phyloP scores from a whole-genome alignment of 2,113 vertebrate genomes.

The Ageneiosus marmoratus region DNA sequence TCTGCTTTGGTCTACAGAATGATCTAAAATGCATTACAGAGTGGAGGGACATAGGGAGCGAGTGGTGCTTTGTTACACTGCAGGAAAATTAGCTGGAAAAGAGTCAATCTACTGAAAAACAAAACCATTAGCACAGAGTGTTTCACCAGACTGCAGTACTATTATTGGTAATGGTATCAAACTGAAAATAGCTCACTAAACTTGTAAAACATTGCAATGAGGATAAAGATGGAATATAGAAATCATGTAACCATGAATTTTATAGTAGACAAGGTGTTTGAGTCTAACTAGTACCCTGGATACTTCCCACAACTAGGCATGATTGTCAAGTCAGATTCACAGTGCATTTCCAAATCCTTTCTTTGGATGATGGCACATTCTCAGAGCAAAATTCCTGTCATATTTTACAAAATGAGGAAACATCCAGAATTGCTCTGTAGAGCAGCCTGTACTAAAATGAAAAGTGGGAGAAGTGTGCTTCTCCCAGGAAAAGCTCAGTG shows the following conservation, averaged over 20 bases:
- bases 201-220: background rate
- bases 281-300: background rate
- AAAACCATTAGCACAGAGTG: conserved; percentile 23
- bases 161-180: background rate
- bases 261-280: background rate
- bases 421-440: background rate
- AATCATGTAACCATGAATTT: no score
- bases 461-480: background rate
- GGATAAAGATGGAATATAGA: background rate
- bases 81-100: conserved; percentile 12
- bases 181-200: background rate
- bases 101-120: conserved; percentile 26
- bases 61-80: background rate
- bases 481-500: conserved; percentile 39
- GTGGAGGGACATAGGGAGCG: background rate
- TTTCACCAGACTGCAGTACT: conserved; percentile 33
- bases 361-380: background rate
- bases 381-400: background rate
- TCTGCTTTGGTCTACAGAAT: background rate
- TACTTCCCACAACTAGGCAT: background rate
- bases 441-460: background rate
- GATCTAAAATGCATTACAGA: background rate
- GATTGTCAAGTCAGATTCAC: background rate
- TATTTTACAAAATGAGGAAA: background rate
- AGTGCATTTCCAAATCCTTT: background rate